phyloP scores from a whole-genome alignment of 2,113 vertebrate species.

The Phaethornis superciliosus region DNA sequence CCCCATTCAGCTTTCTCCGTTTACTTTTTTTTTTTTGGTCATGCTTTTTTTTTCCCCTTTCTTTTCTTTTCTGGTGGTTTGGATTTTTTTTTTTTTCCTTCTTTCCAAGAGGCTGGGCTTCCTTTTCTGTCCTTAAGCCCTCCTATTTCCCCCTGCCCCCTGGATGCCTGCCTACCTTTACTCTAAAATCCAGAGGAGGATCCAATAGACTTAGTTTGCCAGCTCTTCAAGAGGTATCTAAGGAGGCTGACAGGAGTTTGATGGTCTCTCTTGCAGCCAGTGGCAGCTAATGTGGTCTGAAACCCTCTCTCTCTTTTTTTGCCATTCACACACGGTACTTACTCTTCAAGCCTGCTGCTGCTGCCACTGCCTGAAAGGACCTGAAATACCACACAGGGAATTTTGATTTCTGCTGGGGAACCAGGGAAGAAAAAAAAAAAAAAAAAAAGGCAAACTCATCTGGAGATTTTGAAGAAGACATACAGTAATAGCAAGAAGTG shows the following conservation, averaged over 20 bases:
- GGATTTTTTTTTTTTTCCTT: background rate
- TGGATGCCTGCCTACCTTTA: conserved; percentile 82
- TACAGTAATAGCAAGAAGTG: conserved; percentile 49
- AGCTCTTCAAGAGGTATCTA: conserved; percentile 77
- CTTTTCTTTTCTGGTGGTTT: conserved; percentile 46
- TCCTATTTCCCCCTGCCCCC: conserved; percentile 70
- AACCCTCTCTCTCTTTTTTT: conserved; percentile 70
- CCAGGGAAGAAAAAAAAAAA: background rate
- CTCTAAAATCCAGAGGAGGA: conserved; percentile 76
- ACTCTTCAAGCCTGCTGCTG: conserved; percentile 72
- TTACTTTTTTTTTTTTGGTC: conserved; percentile 46
- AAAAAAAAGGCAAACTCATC: conserved; percentile 47
- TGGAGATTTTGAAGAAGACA: conserved; percentile 69
- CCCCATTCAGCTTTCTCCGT: conserved; percentile 48
- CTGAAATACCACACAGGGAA: conserved; percentile 73
- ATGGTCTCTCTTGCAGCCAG: conserved; percentile 74
- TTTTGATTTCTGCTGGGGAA: conserved; percentile 65
- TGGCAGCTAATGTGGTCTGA: conserved; percentile 74
- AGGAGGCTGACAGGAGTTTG: conserved; percentile 76
- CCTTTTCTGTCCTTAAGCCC: conserved; percentile 57
- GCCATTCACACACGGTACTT: conserved; percentile 64
- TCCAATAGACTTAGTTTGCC: conserved; percentile 73
- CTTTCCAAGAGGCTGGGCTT: conserved; percentile 61
- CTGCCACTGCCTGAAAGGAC: conserved; percentile 76
- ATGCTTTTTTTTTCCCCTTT: background rate